Percentiles rank a stretch among this genome's conserved stretches.
These are phyloP conservation scores for Coregonus ussuriensis DNA, from an alignment of 2,797 vertebrate species.

Conservation along the genomic window DNA sequence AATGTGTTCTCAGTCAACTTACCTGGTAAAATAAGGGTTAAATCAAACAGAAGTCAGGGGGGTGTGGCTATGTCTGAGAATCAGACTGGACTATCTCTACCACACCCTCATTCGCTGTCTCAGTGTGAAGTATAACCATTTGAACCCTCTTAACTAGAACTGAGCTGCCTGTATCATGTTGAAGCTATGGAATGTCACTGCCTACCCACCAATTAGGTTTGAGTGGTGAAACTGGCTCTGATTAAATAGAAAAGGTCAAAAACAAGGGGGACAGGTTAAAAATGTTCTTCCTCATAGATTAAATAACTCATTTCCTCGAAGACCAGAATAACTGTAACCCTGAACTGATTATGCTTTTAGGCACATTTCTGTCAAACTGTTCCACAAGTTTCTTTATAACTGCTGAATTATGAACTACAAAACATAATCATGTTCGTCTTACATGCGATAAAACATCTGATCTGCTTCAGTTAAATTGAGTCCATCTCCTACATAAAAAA, in stretches of 20 bases:
- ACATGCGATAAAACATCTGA: neutral
- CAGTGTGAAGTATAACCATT: neutral
- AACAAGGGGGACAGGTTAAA: neutral
- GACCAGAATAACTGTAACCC: neutral
- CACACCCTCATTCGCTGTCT: neutral
- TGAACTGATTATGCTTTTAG: neutral
- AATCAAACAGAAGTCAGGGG: neutral
- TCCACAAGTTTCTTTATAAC: neutral
- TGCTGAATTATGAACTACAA: neutral
- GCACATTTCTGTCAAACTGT: neutral
- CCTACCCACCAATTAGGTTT: slow-evolving; percentile 18
- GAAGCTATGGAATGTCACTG: slow-evolving; percentile 14
- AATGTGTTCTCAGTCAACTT: neutral
- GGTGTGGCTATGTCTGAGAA: neutral
- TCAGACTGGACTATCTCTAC: neutral
- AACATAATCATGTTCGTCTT: neutral
- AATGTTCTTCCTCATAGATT: neutral
- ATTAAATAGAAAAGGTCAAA: neutral
- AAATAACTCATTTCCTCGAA: neutral
- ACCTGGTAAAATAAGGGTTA: too few relatives aligned
- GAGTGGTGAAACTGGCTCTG: neutral
- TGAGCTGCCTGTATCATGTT: slow-evolving; percentile 2
- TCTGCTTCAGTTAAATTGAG: neutral
- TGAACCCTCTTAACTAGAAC: neutral
- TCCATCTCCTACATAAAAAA: neutral